Percentiles rank a stretch among this genome's conserved stretches.
Conservation (phyloP, 2,888 invertebrate species). For the Parnassius glacialis region DNA sequence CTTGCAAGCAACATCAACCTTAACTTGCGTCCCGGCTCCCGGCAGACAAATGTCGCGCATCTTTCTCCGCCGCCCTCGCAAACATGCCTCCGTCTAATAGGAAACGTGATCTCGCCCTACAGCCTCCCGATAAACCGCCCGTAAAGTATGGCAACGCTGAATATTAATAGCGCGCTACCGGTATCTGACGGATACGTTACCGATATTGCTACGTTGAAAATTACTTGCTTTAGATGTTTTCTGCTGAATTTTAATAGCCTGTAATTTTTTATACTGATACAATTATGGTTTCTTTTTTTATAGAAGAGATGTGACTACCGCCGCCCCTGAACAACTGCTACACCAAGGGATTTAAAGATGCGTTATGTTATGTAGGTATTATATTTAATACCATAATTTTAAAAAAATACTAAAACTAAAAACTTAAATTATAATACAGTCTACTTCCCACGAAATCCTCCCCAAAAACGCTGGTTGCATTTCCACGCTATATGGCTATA, state of each 20-base stretch:
- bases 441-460: no score
- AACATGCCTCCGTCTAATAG: constrained; percentile 36
- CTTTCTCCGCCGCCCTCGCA: constrained; percentile 40
- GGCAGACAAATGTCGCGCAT: constrained; percentile 55
- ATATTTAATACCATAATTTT: no score
- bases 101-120: constrained; percentile 39
- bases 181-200: background rate
- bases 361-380: no score
- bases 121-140: constrained; percentile 14
- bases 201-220: background rate
- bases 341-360: no score
- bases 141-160: constrained; percentile 12
- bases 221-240: background rate
- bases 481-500: no score
- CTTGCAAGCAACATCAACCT: constrained; percentile 20
- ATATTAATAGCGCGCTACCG: constrained; percentile 8
- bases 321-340: no score
- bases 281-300: no score
- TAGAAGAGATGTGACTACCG: no score
- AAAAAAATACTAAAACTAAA: no score
- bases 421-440: no score
- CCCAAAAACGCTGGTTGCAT: no score
- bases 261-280: no score
- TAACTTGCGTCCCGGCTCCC: constrained; percentile 39
- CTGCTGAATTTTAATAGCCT: background rate